phyloP scores from a whole-genome alignment of 2,797 vertebrate species.

The Lepus oiostolus region DNA sequence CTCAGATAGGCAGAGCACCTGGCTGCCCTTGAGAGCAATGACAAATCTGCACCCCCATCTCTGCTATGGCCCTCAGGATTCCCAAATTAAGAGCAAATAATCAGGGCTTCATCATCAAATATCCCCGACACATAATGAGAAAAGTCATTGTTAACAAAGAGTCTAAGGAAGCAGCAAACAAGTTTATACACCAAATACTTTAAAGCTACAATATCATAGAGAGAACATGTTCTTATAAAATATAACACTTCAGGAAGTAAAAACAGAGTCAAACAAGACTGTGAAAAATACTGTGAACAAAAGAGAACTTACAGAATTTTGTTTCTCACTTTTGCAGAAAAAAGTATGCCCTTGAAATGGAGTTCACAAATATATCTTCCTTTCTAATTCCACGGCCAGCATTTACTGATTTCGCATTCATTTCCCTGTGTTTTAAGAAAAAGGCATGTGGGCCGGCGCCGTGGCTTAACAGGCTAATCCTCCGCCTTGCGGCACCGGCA shows the following conservation, averaged over 20 bases:
- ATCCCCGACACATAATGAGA: background rate
- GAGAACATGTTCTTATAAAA: background rate
- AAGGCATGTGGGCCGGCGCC: background rate
- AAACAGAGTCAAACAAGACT: background rate
- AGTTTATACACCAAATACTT: background rate
- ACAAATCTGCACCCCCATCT: background rate
- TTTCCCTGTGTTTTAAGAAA: conserved; percentile 4
- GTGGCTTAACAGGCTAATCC: no score
- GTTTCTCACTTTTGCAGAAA: background rate
- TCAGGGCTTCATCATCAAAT: background rate
- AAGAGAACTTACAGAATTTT: background rate
- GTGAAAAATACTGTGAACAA: background rate
- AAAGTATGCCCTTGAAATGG: background rate
- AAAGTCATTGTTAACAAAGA: background rate
- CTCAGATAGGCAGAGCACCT: background rate
- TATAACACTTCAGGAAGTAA: background rate
- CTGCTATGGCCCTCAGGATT: background rate
- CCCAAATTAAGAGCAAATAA: background rate
- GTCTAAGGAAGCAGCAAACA: background rate
- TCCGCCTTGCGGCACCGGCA: no score
- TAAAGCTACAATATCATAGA: background rate
- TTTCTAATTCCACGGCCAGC: background rate
- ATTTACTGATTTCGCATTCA: background rate
- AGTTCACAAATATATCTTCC: background rate
- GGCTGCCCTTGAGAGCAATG: background rate